Percentiles rank a stretch among this genome's conserved stretches.
phyloP scores from a whole-genome alignment of 2,113 vertebrate genomes.

The Menidia beryllina region DNA sequence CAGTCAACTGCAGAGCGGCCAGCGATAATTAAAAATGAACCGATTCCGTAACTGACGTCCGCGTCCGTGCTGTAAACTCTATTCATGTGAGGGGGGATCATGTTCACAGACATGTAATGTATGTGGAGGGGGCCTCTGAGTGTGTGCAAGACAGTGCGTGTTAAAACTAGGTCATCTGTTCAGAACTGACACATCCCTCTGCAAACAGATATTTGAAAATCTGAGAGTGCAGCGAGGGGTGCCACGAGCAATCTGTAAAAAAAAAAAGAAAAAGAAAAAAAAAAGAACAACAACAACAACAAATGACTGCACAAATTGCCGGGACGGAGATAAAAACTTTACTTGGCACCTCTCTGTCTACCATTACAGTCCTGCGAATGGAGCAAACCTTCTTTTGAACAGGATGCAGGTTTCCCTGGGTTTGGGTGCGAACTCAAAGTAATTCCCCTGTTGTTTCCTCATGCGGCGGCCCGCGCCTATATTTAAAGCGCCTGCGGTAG shows the following conservation, averaged over 20 bases:
- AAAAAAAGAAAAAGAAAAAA: constrained; percentile 27
- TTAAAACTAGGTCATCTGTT: constrained; percentile 83
- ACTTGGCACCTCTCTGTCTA: constrained; percentile 56
- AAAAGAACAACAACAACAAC: constrained; percentile 55
- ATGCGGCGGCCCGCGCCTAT: constrained; percentile 42
- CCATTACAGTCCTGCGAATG: constrained; percentile 54
- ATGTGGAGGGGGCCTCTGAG: constrained; percentile 60
- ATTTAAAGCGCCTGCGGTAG: constrained; percentile 66
- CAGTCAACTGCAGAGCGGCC: constrained; percentile 64
- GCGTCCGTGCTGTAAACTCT: constrained; percentile 49
- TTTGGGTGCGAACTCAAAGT: constrained; percentile 36
- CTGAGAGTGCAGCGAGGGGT: constrained; percentile 71
- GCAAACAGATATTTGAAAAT: constrained; percentile 81
- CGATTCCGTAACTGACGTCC: constrained; percentile 68
- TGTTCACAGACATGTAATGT: constrained; percentile 46
- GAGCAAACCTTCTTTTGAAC: constrained; percentile 56
- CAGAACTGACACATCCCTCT: constrained; percentile 80
- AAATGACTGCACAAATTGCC: constrained; percentile 73
- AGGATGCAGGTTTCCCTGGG: constrained; percentile 65
- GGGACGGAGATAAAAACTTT: constrained; percentile 63
- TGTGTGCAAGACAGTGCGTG: constrained; percentile 69
- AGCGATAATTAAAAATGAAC: constrained; percentile 75
- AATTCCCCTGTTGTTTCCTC: constrained; percentile 38
- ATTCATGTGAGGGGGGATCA: constrained; percentile 44
- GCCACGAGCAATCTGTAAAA: constrained; percentile 73